phyloP scores from a whole-genome alignment of 2,797 vertebrate genomes.

The Prionace glauca region DNA sequence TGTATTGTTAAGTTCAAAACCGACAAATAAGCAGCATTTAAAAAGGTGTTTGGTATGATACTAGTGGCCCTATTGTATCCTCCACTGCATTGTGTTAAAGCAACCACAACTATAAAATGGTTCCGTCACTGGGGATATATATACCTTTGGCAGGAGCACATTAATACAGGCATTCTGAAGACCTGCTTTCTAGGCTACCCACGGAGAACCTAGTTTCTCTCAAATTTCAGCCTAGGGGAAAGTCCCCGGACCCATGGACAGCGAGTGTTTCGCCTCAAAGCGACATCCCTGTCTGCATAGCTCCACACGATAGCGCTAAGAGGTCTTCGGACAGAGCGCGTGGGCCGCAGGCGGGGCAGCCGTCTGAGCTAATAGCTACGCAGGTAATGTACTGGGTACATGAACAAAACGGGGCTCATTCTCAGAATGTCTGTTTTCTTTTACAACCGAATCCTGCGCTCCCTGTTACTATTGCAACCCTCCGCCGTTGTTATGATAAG shows the following conservation, averaged over 20 bases:
- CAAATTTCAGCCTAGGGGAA: conserved; percentile 49
- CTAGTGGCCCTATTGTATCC: conserved; percentile 40
- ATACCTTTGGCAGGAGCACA: conserved; percentile 13
- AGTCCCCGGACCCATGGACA: conserved; percentile 54
- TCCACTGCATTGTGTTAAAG: conserved; percentile 20
- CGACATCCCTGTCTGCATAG: conserved; percentile 19
- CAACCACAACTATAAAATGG: conserved; percentile 44
- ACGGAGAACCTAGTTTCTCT: conserved; percentile 48
- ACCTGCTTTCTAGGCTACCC: conserved; percentile 52
- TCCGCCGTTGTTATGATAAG: background rate
- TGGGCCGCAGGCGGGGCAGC: conserved; percentile 40
- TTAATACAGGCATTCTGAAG: conserved; percentile 46
- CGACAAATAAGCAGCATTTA: conserved; percentile 42
- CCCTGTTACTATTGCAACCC: too few species aligned
- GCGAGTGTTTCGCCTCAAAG: conserved; percentile 44
- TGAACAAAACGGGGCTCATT: conserved; percentile 52
- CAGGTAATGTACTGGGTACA: conserved; percentile 46
- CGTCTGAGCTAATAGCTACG: conserved; percentile 47
- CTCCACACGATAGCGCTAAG: conserved; percentile 42
- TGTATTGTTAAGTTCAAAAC: conserved; percentile 48
- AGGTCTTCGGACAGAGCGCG: conserved; percentile 49
- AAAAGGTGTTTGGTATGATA: too few species aligned
- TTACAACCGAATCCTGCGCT: background rate
- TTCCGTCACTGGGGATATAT: background rate
- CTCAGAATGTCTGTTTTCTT: conserved; percentile 49